Evolutionary conservation across 1,140 invertebrate species (phyloP), one percentile per base, ranked within the genome.

Genomic region (Archivesica marissinica): DNA sequence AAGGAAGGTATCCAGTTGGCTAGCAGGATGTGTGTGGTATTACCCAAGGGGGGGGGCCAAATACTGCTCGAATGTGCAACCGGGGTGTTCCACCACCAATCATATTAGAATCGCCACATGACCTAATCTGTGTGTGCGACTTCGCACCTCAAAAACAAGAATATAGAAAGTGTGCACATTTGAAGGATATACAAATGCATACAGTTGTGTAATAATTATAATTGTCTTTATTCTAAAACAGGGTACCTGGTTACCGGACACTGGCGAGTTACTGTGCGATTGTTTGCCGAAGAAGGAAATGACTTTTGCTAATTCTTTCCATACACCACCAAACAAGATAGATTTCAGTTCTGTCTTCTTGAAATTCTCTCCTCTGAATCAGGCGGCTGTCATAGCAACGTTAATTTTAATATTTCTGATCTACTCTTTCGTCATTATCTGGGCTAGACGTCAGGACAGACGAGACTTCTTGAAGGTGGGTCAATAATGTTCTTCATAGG

Each of bases 271-370:
- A 7, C 41, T 76, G 0, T 84, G 72, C 33, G 35, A 50, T 4
- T 64, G 72, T 39, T 47, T 2, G 35, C 33, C 54, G 4, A 75
- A 74, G 72, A 76, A 76, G 9, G 64, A 77, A 6, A 77, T 64
- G 1, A 68, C 86, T 2, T 87, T 90, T 78, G 86, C 80, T 38
- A 86, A 77, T 50, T 50, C 84, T 2, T 95, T 95, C 81, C 94
- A 95, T 74, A 93, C 94, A 0, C 90, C 92, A 47, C 94, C 94
- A 2, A 95, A 95, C 87, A 93, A 93, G 20, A 94, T 95, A 9
- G 94, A 95, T 89, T 95, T 95, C 88, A 88, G 74, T 23, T 94
- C 95, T 56, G 94, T 95, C 1, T 95, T 95, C 88, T 70, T 79
- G 15, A 89, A 91, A 75, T 92, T 93, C 54, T 84, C 81, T 25